These are phyloP conservation scores for Barnardius zonarius DNA, from an alignment of 2,113 vertebrate genomes.

Conservation along the genomic window DNA sequence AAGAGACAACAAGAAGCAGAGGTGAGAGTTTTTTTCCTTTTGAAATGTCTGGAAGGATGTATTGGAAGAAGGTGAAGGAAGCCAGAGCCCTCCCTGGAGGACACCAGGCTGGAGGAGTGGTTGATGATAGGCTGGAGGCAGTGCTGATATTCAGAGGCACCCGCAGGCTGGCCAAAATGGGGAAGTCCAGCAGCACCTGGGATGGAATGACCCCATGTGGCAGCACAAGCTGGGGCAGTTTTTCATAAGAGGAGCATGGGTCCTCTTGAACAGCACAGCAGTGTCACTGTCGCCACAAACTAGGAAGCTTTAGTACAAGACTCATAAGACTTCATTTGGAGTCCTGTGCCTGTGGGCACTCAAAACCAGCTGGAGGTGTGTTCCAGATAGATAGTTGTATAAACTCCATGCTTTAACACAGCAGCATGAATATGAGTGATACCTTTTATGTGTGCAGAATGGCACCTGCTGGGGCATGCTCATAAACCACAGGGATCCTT, in stretches of 20 bases:
- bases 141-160: neutral
- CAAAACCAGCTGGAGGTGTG: neutral
- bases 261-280: neutral
- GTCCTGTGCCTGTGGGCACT: neutral
- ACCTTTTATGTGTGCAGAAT: neutral
- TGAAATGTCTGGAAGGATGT: neutral
- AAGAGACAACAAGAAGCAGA: neutral
- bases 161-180: neutral
- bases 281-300: neutral
- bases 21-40: neutral
- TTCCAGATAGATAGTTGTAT: neutral
- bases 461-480: neutral
- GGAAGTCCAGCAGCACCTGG: neutral
- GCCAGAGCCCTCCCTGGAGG: neutral
- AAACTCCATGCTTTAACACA: rapidly evolving
- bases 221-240: neutral
- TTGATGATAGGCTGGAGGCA: neutral
- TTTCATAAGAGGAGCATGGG: neutral
- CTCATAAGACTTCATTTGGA: neutral
- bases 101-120: neutral
- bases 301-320: neutral
- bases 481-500: neutral
- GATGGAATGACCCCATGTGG: neutral
- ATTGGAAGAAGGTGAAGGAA: neutral
- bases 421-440: neutral